Evolutionary conservation across 2,888 invertebrate species (phyloP).

Genomic region (Ashinkailepas kermadecensis): DNA sequence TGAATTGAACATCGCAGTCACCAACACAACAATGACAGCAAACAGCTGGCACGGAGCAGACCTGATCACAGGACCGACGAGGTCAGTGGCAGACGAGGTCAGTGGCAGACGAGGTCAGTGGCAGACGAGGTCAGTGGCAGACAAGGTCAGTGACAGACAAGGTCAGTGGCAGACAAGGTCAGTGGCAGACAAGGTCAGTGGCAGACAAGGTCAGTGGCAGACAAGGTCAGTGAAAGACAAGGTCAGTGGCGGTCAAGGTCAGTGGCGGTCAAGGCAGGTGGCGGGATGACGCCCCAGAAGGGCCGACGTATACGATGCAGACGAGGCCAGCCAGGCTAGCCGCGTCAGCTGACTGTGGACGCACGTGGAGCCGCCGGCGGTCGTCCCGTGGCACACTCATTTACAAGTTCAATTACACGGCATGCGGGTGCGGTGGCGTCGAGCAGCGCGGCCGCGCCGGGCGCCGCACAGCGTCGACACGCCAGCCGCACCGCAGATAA

Average conservation of each 20-base stretch:
- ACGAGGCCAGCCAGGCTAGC: neutral
- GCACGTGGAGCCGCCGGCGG: neutral
- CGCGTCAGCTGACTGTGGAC: neutral
- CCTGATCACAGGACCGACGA: no score
- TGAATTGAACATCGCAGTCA: no score
- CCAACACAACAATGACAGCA: no score
- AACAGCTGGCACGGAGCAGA: no score
- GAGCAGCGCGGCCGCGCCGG: neutral
- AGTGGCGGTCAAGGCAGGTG: neutral
- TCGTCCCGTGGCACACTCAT: neutral
- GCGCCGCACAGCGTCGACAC: neutral
- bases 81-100: no score
- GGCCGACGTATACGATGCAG: neutral
- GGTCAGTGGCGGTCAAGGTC: neutral
- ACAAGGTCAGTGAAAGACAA: no score
- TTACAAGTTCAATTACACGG: neutral
- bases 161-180: no score
- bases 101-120: no score
- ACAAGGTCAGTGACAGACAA: no score
- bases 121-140: no score
- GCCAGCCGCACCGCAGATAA: neutral
- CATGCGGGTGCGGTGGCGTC: neutral
- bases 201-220: no score
- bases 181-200: no score
- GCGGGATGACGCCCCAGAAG: neutral